These are phyloP conservation scores for Pheosia tremula DNA, from an alignment of 2,888 invertebrate species.

Conservation along the genomic window DNA sequence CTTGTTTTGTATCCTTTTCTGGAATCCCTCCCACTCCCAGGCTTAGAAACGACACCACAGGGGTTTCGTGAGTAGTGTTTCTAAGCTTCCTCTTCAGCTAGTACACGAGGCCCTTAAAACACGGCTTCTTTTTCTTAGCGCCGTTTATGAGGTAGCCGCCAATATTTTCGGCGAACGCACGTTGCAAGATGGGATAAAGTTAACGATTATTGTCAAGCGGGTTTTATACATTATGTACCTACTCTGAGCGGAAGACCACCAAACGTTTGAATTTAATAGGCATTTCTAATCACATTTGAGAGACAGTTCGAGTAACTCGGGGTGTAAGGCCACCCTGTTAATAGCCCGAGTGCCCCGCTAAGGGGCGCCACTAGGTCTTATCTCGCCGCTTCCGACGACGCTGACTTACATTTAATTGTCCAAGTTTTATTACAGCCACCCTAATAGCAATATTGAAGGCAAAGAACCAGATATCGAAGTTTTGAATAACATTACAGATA, in stretches of 20 bases:
- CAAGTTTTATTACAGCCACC: constrained; percentile 78
- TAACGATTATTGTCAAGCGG: constrained; percentile 11
- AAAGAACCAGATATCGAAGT: constrained; percentile 58
- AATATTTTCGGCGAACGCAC: no score
- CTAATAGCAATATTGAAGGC: constrained; percentile 71
- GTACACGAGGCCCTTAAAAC: no score
- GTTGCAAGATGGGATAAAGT: background rate
- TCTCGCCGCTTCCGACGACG: constrained; percentile 69
- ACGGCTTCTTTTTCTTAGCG: no score
- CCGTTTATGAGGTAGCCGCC: no score
- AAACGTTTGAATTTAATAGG: constrained; percentile 54
- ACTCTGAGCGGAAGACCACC: constrained; percentile 36
- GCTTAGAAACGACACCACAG: no score
- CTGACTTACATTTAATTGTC: constrained; percentile 80
- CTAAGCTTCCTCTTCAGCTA: no score
- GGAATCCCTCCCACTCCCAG: no score
- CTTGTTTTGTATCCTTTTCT: no score
- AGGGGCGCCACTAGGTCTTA: constrained; percentile 74
- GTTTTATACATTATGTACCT: constrained; percentile 42
- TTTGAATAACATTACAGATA: constrained; percentile 57
- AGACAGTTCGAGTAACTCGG: constrained; percentile 59
- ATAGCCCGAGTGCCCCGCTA: constrained; percentile 70
- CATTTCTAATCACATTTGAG: constrained; percentile 57
- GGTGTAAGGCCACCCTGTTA: constrained; percentile 66
- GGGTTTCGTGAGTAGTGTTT: no score